Percentiles rank a stretch among this genome's conserved stretches.
phyloP scores from a whole-genome alignment of 2,888 invertebrate species.

The Netelia virgata region DNA sequence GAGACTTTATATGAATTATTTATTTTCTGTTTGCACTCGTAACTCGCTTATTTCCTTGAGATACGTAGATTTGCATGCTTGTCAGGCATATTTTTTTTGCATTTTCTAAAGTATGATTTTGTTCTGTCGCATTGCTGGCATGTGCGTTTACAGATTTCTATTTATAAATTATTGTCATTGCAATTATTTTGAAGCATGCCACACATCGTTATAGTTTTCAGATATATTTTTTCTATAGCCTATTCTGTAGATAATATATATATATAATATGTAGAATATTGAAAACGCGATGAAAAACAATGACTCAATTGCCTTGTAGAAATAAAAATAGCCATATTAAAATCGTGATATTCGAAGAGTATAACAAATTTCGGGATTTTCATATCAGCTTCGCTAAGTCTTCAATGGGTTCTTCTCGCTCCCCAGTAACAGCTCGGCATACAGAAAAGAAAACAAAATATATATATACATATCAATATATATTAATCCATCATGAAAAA shows the following conservation, averaged over 20 bases:
- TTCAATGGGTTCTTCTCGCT: conserved; percentile 54
- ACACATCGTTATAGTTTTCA: conserved; percentile 37
- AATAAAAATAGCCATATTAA: neutral
- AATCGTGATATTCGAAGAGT: neutral
- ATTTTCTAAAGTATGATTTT: conserved; percentile 20
- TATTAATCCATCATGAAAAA: conserved; percentile 53
- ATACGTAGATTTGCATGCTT: conserved; percentile 57
- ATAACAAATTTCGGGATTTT: neutral
- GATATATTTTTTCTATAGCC: neutral
- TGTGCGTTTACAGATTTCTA: conserved; percentile 23
- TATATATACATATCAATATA: conserved; percentile 15
- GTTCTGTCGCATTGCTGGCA: conserved; percentile 22
- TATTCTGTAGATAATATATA: neutral
- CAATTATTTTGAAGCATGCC: conserved; percentile 33
- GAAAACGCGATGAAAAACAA: neutral
- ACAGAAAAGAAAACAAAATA: conserved; percentile 14
- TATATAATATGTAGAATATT: neutral
- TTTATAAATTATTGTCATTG: conserved; percentile 39
- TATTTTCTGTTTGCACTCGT: neutral
- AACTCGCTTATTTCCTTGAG: conserved; percentile 6
- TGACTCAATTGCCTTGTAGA: neutral
- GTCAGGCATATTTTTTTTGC: conserved; percentile 14
- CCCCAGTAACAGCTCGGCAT: conserved; percentile 46
- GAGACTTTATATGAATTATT: conserved; percentile 29
- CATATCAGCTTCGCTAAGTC: conserved; percentile 46